These are phyloP conservation scores for Trichopoda pennipes DNA, from an alignment of 2,888 invertebrate species.

Conservation along the genomic window DNA sequence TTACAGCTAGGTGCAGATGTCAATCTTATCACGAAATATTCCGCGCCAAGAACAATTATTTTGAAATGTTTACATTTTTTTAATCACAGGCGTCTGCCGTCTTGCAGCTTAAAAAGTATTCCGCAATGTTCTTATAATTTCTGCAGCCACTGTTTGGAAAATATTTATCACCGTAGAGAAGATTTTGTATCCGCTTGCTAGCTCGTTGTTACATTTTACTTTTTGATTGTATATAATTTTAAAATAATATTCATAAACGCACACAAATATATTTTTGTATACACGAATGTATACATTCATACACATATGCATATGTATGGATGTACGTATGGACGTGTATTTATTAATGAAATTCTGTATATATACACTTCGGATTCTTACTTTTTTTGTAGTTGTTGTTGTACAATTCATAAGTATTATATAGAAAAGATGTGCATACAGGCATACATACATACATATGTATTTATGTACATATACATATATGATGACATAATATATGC, in stretches of 20 bases:
- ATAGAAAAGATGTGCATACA: no score
- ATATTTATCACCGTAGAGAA: slow-evolving; percentile 1
- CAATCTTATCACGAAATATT: no score
- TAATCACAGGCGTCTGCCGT: no score
- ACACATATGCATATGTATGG: slow-evolving; percentile 42
- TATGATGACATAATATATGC: not conserved
- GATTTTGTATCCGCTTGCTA: not conserved
- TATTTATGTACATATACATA: not conserved
- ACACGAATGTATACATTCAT: not conserved
- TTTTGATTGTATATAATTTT: slow-evolving; percentile 74
- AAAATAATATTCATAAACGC: slow-evolving; percentile 72
- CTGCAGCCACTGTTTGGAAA: slow-evolving; percentile 30
- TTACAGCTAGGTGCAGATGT: no score
- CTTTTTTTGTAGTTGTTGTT: slow-evolving; percentile 16
- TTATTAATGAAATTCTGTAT: slow-evolving; percentile 29
- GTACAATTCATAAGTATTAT: slow-evolving; percentile 28
- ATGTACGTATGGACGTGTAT: not conserved
- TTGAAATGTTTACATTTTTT: no score
- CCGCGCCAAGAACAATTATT: no score
- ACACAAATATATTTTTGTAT: slow-evolving; percentile 5
- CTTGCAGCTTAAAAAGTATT: no score
- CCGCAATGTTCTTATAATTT: not conserved
- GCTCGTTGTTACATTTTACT: slow-evolving; percentile 51
- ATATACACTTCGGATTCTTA: slow-evolving; percentile 32
- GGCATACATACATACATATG: not conserved